phyloP scores from a whole-genome alignment of 1,140 invertebrate genomes.

The Andricus grossulariae region DNA sequence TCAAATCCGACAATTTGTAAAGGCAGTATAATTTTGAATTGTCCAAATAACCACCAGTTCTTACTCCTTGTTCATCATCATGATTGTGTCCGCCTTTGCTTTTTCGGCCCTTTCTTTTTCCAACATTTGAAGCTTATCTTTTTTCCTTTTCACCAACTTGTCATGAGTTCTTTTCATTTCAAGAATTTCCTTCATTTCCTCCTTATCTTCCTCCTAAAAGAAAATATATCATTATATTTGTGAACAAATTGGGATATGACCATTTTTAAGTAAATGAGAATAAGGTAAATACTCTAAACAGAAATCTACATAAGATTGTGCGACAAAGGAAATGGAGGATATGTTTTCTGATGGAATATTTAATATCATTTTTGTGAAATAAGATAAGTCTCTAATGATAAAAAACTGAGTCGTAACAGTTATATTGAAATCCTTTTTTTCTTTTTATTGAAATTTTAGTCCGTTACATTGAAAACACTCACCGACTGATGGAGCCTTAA shows the following conservation, averaged over 20 bases:
- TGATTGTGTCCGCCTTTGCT: constrained; percentile 15
- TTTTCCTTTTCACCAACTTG: constrained; percentile 82
- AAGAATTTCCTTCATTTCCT: constrained; percentile 94
- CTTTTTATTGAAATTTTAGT: neutral
- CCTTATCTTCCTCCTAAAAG: constrained; percentile 90
- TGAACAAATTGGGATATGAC: neutral
- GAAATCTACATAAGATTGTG: neutral
- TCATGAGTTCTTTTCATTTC: constrained; percentile 93
- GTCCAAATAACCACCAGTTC: neutral
- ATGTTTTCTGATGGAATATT: too few species aligned
- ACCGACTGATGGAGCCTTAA: constrained; percentile 89
- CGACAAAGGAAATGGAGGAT: neutral
- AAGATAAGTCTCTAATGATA: too few species aligned
- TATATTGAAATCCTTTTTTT: constrained; percentile 32
- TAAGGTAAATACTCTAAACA: constrained; percentile 12
- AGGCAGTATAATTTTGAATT: neutral
- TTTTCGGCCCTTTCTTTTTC: constrained; percentile 32
- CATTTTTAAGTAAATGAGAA: neutral
- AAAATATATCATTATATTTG: constrained; percentile 39
- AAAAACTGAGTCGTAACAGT: neutral
- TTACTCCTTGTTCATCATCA: constrained; percentile 4
- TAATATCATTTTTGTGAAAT: too few species aligned
- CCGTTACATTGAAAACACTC: constrained; percentile 55
- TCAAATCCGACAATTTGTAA: neutral
- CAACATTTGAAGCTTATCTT: constrained; percentile 59